A percentile compares a stretch with the other conserved stretches of the same genome.
Conservation (phyloP, 2,113 vertebrate genomes). For the Sardina pilchardus region DNA sequence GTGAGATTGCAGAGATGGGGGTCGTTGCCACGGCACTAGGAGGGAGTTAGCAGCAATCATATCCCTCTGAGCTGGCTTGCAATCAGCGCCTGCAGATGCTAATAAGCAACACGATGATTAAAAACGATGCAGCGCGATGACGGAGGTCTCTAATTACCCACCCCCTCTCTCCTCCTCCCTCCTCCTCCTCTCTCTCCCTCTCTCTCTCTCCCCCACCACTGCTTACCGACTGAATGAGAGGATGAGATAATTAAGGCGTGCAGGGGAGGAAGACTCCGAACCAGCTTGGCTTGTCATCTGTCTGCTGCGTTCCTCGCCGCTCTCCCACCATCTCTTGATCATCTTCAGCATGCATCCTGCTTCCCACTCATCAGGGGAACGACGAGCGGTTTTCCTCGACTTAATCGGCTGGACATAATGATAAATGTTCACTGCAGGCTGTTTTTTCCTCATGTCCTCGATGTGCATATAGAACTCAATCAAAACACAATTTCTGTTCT, state of each 20-base stretch:
- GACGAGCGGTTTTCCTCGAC: neutral
- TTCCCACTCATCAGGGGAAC: neutral
- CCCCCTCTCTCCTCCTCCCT: constrained; percentile 52
- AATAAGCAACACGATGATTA: constrained; percentile 69
- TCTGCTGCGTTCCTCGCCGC: neutral
- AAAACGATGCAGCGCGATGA: constrained; percentile 59
- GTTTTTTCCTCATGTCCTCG: neutral
- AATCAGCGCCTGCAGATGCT: constrained; percentile 67
- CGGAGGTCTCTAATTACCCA: constrained; percentile 68
- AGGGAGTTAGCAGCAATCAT: constrained; percentile 21
- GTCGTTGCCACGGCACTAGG: neutral
- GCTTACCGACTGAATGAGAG: constrained; percentile 62
- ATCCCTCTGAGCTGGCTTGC: constrained; percentile 58
- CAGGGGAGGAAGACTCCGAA: constrained; percentile 33
- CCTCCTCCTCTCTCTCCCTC: constrained; percentile 51
- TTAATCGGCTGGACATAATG: neutral
- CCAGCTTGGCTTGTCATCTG: neutral
- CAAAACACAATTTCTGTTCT: neutral
- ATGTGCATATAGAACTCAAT: neutral
- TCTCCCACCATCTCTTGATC: constrained; percentile 19
- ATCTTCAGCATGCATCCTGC: neutral
- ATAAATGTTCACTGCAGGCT: neutral
- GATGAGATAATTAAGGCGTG: constrained; percentile 68
- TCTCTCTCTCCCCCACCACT: constrained; percentile 55
- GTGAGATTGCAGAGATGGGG: neutral